These are phyloP conservation scores for Hypselothyrea guttata DNA, from an alignment of 2,888 invertebrate species.

Conservation along the genomic window DNA sequence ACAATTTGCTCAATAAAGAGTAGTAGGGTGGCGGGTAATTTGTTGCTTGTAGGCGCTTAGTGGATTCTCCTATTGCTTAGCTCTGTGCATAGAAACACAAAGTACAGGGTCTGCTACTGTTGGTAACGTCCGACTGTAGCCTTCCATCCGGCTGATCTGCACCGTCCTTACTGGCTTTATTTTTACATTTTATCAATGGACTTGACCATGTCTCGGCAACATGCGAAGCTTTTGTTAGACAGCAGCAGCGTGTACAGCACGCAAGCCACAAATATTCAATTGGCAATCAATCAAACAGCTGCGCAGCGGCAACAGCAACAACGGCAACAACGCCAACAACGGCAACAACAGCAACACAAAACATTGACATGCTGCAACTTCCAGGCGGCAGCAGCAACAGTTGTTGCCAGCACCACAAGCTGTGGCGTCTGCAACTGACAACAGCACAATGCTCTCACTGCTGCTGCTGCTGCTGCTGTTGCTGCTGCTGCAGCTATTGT, in stretches of 20 bases:
- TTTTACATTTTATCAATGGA: conserved; percentile 47
- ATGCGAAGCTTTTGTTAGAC: conserved; percentile 63
- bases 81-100: neutral
- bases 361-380: conserved; percentile 69
- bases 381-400: conserved; percentile 64
- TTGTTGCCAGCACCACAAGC: conserved; percentile 62
- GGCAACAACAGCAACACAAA: conserved; percentile 56
- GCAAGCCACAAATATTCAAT: conserved; percentile 69
- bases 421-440: conserved; percentile 78
- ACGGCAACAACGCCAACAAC: conserved; percentile 45
- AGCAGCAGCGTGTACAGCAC: conserved; percentile 49
- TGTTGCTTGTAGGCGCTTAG: neutral
- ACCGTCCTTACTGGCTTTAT: neutral
- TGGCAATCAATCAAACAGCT: conserved; percentile 80
- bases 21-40: too few species aligned
- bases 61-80: neutral
- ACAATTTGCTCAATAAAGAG: too few species aligned
- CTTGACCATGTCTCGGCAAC: conserved; percentile 44
- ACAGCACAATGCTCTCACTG: conserved; percentile 59
- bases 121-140: too few species aligned
- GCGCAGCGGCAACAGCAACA: conserved; percentile 55
- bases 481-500: conserved; percentile 31
- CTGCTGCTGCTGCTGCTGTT: conserved; percentile 19
- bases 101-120: too few species aligned
- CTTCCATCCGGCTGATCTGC: too few species aligned